These are phyloP conservation scores for Notothenia coriiceps DNA, from an alignment of 2,113 vertebrate species.

Conservation along the genomic window DNA sequence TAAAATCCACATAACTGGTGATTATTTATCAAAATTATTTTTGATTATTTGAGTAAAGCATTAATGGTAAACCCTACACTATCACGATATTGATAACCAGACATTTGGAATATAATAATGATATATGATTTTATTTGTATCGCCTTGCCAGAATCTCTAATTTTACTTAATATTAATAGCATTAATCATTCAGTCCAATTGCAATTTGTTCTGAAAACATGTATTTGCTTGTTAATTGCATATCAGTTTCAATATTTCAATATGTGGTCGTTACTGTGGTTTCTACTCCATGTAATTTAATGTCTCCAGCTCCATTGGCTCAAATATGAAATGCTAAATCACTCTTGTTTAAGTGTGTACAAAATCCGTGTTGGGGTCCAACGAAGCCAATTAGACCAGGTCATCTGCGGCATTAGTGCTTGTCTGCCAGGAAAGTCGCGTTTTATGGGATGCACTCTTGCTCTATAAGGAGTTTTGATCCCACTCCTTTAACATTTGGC, in stretches of 20 bases:
- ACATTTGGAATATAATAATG: too few relatives aligned
- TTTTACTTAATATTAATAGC: too few relatives aligned
- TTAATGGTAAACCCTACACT: too few relatives aligned
- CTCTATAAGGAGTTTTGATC: slow-evolving; percentile 54
- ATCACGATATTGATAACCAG: too few relatives aligned
- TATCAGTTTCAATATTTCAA: slow-evolving; percentile 4
- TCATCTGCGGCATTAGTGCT: slow-evolving; percentile 65
- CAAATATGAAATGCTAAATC: slow-evolving; percentile 44
- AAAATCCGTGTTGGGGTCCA: slow-evolving; percentile 43
- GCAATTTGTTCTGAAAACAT: background rate
- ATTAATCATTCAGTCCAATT: background rate
- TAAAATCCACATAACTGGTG: too few relatives aligned
- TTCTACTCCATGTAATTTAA: slow-evolving; percentile 23
- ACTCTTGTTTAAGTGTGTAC: slow-evolving; percentile 28
- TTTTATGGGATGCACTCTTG: slow-evolving; percentile 24
- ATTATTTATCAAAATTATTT: too few relatives aligned
- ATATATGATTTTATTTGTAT: too few relatives aligned
- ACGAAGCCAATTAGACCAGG: slow-evolving; percentile 70
- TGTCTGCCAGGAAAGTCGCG: slow-evolving; percentile 54
- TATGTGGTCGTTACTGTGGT: background rate
- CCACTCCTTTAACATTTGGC: slow-evolving; percentile 34
- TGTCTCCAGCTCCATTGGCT: slow-evolving; percentile 48
- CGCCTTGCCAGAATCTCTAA: too few relatives aligned
- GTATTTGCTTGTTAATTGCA: background rate
- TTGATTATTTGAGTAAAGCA: too few relatives aligned